A percentile compares a stretch with the other conserved stretches of the same genome.
These are phyloP conservation scores for Nephrotoma appendiculata DNA, from an alignment of 2,888 invertebrate genomes.

Conservation along the genomic window DNA sequence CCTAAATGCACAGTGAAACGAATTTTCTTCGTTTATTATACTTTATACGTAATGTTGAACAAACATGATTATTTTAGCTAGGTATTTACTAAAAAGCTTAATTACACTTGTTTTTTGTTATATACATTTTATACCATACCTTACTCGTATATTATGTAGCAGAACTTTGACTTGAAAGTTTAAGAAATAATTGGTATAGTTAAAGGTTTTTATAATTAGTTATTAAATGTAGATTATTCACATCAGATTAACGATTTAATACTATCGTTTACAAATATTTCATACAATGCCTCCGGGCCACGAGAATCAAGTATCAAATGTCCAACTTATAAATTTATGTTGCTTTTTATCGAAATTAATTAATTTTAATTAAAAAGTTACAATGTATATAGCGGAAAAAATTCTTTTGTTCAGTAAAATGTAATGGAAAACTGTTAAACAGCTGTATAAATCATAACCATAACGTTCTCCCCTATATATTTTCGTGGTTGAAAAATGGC, in stretches of 20 bases:
- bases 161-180: background rate
- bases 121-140: background rate
- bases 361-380: background rate
- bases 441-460: background rate
- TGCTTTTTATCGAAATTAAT: background rate
- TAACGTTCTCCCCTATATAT: background rate
- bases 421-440: too few relatives aligned
- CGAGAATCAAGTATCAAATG: too few relatives aligned
- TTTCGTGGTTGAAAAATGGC: background rate
- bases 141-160: background rate
- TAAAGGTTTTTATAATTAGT: background rate
- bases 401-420: too few relatives aligned
- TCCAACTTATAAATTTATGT: too few relatives aligned
- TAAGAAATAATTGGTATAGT: background rate
- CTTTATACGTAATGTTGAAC: background rate
- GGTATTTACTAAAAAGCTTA: background rate
- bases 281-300: too few relatives aligned
- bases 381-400: too few relatives aligned
- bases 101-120: background rate
- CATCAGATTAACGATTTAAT: background rate
- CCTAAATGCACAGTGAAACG: background rate
- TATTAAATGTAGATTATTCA: background rate
- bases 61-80: background rate
- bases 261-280: background rate
- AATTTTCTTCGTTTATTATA: background rate